Base-by-base conservation (phyloP, 2,888 invertebrate genomes). In the Allygus modestus region DNA sequence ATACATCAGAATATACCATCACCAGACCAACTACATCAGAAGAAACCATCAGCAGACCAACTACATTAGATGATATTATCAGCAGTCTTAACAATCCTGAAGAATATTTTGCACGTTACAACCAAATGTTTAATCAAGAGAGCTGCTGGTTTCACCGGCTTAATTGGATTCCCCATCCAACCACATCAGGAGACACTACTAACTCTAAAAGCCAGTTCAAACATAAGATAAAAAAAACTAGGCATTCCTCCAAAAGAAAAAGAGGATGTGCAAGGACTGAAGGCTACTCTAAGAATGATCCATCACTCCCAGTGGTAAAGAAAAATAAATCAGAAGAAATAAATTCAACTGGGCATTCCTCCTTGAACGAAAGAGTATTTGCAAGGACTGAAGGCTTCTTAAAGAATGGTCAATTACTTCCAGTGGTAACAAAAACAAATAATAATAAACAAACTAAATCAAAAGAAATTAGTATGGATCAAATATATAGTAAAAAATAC, bases 81-180 rank as follows among this genome's bases (percentile, higher is more conserved):
- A 9, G 9, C 9, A 9, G 5, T 37, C 37, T 37, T 37, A 46
- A 2, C 12, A 17, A 46, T 12, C 46, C 46, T 46, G 46, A 17
- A 46, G 46, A 46, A 46, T 46, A 46, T 46, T 46, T 46, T 46
- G 46, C 46, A 7, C 7, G 17, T 12, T 46, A 12, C n/a, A 17
- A 46, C 2, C 46, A 46, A 1, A 46, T 46, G 1, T 46, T 46
- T 46, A 46, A 46, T 46, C 46, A 93, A 37, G 94, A 95, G 88
- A 95, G 95, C 79, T 96, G 96, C 90, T 98, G 97, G 97, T 92
- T 98, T 85, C 97, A 98, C 90, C 97, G 97, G 89, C 98, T 98
- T 51, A 97, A 98, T 90, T 98, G 98, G 98, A 97, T 98, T 20
- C 98, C 98, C 90, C 98, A 98, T 90, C 94, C 96, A 0, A 95